Evolutionary conservation across 2,113 vertebrate species (phyloP).

Genomic region (Mastomys coucha): DNA sequence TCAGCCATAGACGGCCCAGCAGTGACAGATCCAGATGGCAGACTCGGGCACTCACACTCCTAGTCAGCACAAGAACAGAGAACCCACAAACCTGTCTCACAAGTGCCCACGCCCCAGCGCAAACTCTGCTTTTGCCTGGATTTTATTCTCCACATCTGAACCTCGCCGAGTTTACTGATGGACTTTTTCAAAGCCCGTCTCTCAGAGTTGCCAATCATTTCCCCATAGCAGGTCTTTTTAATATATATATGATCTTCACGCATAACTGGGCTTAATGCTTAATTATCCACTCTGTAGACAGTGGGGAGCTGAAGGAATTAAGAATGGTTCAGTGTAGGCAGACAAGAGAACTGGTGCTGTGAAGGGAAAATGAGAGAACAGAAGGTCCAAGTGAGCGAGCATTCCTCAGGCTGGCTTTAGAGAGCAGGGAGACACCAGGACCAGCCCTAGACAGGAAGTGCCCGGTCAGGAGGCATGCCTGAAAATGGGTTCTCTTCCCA

Average conservation of each 20-base stretch:
- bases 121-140: background rate
- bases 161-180: background rate
- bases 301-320: background rate
- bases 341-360: background rate
- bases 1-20: background rate
- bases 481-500: background rate
- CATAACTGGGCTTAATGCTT: constrained; percentile 27
- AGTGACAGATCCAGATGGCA: background rate
- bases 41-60: background rate
- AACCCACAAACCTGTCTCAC: background rate
- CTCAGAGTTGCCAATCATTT: background rate
- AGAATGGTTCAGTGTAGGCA: background rate
- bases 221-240: background rate
- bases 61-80: background rate
- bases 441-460: background rate
- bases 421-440: too few relatives aligned
- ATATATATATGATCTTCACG: constrained; percentile 32
- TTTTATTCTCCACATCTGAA: background rate
- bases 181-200: background rate
- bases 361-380: background rate
- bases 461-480: background rate
- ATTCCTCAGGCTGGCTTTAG: background rate
- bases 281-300: background rate
- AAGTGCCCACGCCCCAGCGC: background rate
- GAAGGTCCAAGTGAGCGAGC: background rate